phyloP scores from a whole-genome alignment of 2,797 vertebrate species.

The Eutrigla gurnardus region DNA sequence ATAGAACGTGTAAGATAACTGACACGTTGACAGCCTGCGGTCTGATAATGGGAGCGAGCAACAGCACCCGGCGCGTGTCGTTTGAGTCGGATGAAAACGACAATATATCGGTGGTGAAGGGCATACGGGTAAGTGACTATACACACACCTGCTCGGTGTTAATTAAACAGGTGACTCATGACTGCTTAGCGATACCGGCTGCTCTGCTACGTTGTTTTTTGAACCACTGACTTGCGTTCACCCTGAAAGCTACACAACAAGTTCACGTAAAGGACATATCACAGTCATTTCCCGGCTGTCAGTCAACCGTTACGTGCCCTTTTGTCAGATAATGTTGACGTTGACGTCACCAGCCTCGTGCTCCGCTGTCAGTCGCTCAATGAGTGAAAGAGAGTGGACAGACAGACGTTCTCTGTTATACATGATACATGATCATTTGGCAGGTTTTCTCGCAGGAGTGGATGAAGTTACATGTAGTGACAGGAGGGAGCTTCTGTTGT shows the following conservation, averaged over 20 bases:
- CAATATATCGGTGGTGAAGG: constrained; percentile 96
- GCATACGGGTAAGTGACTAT: constrained; percentile 92
- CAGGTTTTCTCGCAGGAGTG: no score
- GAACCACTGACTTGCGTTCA: constrained; percentile 27
- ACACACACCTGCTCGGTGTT: constrained; percentile 1
- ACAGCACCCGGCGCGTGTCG: constrained; percentile 92
- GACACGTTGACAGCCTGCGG: constrained; percentile 29
- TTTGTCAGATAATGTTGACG: constrained; percentile 29
- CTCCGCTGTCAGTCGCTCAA: background rate
- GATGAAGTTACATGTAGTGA: background rate
- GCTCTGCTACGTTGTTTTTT: constrained; percentile 3
- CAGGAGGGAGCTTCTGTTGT: background rate
- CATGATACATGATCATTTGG: no score
- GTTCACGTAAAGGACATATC: no score
- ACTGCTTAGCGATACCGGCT: background rate
- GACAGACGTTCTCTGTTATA: no score
- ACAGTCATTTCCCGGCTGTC: no score
- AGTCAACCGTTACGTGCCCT: constrained; percentile 10
- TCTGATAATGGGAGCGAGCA: constrained; percentile 89
- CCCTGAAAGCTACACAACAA: background rate
- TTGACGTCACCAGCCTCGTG: constrained; percentile 43
- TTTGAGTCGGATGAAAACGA: constrained; percentile 96
- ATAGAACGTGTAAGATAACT: constrained; percentile 39
- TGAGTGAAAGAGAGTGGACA: constrained; percentile 1
- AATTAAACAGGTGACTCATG: background rate